phyloP scores from a whole-genome alignment of 1,140 invertebrate species.

The Sycophaga agraensis region DNA sequence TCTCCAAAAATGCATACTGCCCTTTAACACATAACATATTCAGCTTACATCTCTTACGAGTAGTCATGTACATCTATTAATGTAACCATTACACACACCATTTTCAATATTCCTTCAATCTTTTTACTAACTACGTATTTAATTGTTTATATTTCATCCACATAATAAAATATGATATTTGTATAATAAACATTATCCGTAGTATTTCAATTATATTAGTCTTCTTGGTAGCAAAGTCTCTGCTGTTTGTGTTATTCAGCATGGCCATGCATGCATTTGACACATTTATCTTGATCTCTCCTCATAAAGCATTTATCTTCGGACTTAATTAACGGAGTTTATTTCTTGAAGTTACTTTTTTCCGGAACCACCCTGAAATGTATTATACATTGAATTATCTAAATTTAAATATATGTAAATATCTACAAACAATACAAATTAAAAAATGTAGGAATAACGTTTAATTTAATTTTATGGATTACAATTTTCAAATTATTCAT shows the following conservation, averaged over 20 bases:
- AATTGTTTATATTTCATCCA: constrained; percentile 47
- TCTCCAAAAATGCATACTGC: constrained; percentile 30
- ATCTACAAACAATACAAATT: no score
- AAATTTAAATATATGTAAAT: no score
- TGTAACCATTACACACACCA: constrained; percentile 40
- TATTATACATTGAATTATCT: constrained; percentile 20
- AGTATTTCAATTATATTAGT: constrained; percentile 49
- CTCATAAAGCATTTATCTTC: constrained; percentile 30
- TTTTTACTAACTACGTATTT: constrained; percentile 41
- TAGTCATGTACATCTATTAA: constrained; percentile 36
- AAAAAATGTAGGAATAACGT: no score
- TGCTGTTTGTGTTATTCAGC: constrained; percentile 38
- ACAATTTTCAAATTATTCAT: no score
- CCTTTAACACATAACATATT: constrained; percentile 31
- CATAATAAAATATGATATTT: constrained; percentile 55
- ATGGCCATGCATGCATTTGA: constrained; percentile 38
- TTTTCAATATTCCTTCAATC: constrained; percentile 36
- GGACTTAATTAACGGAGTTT: constrained; percentile 41
- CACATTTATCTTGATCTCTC: constrained; percentile 33
- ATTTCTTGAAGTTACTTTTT: constrained; percentile 52
- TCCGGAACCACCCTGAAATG: constrained; percentile 52
- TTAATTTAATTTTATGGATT: no score
- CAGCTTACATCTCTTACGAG: constrained; percentile 26
- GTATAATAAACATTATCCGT: constrained; percentile 51
- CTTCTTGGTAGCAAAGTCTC: constrained; percentile 47